These are phyloP conservation scores for Poeciliopsis retropinna DNA, from an alignment of 2,113 vertebrate genomes.

Conservation along the genomic window DNA sequence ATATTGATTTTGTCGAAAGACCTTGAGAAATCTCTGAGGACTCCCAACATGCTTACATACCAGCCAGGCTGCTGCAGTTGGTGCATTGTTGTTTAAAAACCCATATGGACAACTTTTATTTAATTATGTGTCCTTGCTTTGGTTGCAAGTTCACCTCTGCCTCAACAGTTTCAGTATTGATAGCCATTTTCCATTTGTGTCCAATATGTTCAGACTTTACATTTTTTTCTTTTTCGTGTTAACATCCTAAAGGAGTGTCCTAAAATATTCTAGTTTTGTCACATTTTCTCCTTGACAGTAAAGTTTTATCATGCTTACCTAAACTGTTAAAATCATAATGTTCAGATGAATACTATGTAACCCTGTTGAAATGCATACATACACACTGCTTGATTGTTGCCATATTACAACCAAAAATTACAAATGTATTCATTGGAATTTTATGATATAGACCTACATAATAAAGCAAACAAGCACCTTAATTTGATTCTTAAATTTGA, in stretches of 20 bases:
- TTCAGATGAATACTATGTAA: too few relatives aligned
- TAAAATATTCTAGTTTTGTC: constrained; percentile 1
- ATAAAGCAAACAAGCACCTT: too few relatives aligned
- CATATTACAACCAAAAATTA: too few relatives aligned
- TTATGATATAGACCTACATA: too few relatives aligned
- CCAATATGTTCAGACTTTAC: background rate
- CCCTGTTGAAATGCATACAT: too few relatives aligned
- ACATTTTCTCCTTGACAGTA: background rate
- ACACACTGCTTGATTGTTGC: too few relatives aligned
- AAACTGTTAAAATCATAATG: too few relatives aligned
- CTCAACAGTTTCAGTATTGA: constrained; percentile 16
- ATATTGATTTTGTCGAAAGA: constrained; percentile 16
- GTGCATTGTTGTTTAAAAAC: constrained; percentile 28
- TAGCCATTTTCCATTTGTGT: constrained; percentile 13
- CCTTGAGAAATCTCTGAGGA: constrained; percentile 3
- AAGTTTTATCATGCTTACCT: too few relatives aligned
- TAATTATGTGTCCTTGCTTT: constrained; percentile 18
- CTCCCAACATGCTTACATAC: constrained; percentile 8
- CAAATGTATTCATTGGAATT: too few relatives aligned
- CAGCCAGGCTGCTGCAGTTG: constrained; percentile 8
- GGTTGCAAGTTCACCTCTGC: background rate
- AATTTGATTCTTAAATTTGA: too few relatives aligned
- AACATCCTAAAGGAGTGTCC: constrained; percentile 16
- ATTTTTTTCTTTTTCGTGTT: constrained; percentile 15
- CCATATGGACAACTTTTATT: constrained; percentile 12